Base-by-base conservation (phyloP, 1,140 invertebrate genomes). In the Hycleus phaleratus region DNA sequence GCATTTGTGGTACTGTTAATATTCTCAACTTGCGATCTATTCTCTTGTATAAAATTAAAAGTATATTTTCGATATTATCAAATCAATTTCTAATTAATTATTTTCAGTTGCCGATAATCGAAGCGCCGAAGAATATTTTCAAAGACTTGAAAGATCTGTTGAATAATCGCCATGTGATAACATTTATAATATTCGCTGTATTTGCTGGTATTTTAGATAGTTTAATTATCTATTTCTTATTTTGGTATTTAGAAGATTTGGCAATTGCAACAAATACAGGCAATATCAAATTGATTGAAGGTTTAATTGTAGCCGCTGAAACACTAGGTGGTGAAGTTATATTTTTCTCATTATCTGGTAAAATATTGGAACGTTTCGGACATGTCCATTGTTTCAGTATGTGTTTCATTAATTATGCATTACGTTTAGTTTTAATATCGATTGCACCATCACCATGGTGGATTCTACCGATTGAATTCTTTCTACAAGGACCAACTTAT, bases 401-500 rank as follows among this genome's bases (percentile, higher is more conserved):
- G 49, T 86, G 85, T 39, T 86, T 91, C 51, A 68, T 85, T 24
- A 83, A 80, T 61, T 90, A 90, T 68, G 80, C 80, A 0, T 54
- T 90, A 3, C 72, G 87, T 42, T 69, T 90, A 32, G 79, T 74
- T 4, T 72, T 87, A 1, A 85, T 90, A 53, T 84, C 87, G 0
- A 63, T 86, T 49, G 85, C 85, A 51, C 76, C 81, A 32, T 81
- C 80, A 62, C 87, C 87, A 0, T 89, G 87, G 86, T 87, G 84
- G 77, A 74, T 87, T 0, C 73, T 90, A 0, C 78, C 81, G 1
- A 78, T 89, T 7, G 87, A 89, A 74, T 76, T 81, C 40, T 74
- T 86, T 57, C 82, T 90, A 75, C 87, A 90, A 71, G 89, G 89
- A 0, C 85, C 87, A 0, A 85, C 86, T 5, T 91, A 88, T 71